Conservation (phyloP, 2,888 invertebrate species). For the Chaetogeoica ovagalla region DNA sequence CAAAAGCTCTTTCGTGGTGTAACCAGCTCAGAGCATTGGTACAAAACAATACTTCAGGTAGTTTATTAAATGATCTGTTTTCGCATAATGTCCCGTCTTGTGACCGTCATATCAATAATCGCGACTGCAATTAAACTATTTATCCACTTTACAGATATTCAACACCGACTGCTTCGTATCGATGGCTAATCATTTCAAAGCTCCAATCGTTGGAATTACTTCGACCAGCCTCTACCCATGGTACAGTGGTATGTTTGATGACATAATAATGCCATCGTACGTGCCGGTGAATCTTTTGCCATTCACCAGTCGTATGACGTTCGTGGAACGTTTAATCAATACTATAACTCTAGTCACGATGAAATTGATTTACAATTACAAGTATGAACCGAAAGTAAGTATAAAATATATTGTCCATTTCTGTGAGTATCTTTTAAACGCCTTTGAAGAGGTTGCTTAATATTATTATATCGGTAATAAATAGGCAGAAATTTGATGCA, state of each 20-base stretch:
- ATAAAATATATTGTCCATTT: neutral
- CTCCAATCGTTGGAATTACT: constrained; percentile 55
- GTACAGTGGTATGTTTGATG: constrained; percentile 38
- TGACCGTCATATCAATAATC: neutral
- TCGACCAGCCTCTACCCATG: constrained; percentile 55
- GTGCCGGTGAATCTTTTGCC: constrained; percentile 56
- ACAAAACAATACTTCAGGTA: no score
- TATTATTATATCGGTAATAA: neutral
- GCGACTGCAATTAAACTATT: neutral
- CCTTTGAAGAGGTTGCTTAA: neutral
- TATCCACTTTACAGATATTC: constrained; percentile 53
- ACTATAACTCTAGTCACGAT: constrained; percentile 26
- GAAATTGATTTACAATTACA: constrained; percentile 3
- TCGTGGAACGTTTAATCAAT: constrained; percentile 57
- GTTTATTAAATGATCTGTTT: no score
- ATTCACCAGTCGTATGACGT: constrained; percentile 56
- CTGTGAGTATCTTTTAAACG: neutral
- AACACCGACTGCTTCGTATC: constrained; percentile 57
- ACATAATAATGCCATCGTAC: constrained; percentile 48
- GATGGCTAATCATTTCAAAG: constrained; percentile 56
- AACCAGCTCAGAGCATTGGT: no score
- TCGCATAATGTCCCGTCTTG: no score
- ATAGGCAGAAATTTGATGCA: no score
- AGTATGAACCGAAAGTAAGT: constrained; percentile 28
- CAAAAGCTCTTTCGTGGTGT: no score